Evolutionary conservation across 2,888 invertebrate genomes (phyloP).

Genomic region (Andricus quercusramuli): DNA sequence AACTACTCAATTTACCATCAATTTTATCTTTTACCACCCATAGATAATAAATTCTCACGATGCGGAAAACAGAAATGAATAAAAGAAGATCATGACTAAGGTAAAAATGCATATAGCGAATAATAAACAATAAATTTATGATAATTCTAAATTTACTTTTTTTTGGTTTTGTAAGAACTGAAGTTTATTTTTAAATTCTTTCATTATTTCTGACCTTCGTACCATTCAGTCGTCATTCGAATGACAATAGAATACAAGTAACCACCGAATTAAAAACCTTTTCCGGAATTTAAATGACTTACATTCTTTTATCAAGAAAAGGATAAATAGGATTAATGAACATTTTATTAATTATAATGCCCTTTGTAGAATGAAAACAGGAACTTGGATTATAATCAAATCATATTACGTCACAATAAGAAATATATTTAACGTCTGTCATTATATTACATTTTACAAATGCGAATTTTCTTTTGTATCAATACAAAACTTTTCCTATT

Average conservation of each 20-base stretch:
- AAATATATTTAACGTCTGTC: background rate
- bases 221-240: conserved; percentile 3
- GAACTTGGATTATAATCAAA: background rate
- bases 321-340: background rate
- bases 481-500: background rate
- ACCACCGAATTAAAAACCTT: background rate
- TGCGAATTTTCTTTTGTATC: background rate
- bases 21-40: background rate
- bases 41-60: background rate
- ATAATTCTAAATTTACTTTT: too few relatives aligned
- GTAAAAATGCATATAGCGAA: too few relatives aligned
- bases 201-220: conserved; percentile 21
- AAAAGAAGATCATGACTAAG: too few relatives aligned
- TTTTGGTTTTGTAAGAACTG: background rate
- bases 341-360: background rate
- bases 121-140: too few relatives aligned
- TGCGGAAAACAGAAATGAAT: too few relatives aligned
- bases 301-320: too few relatives aligned
- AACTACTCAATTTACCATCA: background rate
- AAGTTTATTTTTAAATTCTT: background rate
- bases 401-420: background rate
- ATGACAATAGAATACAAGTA: conserved; percentile 12
- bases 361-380: background rate
- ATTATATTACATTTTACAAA: background rate
- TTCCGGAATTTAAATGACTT: too few relatives aligned